Base-by-base conservation (phyloP, 2,113 vertebrate species). In the Periophthalmus modestus region DNA sequence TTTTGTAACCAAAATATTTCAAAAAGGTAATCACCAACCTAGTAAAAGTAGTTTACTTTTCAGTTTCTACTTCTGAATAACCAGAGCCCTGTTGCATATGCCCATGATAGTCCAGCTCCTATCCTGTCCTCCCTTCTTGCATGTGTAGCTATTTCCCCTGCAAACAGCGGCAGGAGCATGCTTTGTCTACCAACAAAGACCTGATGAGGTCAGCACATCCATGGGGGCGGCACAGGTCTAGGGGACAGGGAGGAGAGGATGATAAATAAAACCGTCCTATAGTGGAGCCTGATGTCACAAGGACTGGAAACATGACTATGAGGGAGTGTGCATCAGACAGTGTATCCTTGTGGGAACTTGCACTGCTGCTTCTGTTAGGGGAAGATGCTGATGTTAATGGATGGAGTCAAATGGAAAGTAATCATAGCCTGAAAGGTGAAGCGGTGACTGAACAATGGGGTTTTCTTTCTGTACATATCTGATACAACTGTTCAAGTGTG, bases 161-260 rank as follows among this genome's bases (percentile, higher is more conserved):
- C 88, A 93, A 91, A 92, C 92, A 92, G 87, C 90, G 81, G 86
- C 90, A 83, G 87, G 79, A 80, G 71, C 85, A 82, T 76, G 86
- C 89, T 91, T 92, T 93, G 90, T 93, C 91, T 88, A 80, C 88
- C 79, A 91, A 93, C 91, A 93, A 92, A 93, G 74, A 79, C 84
- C 36, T 70, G 86, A 50, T 87, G 90, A 92, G 89, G 89, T 93
- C 91, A 92, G 84, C 57, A 82, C 76, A 71, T 78, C 57, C 72
- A 80, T 73, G 82, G 34, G 71, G 80, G 80, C 28, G 28, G 72
- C 77, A 76, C 7, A 77, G 74, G 69, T 58, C 63, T 72, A 59
- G 69, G 85, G 85, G 73, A 79, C 74, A 72, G 81, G 78, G 86
- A 86, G 79, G 80, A 76, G 79, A 71, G 65, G 66, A 28, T 48